Conservation (phyloP, 2,888 invertebrate species). For the Rhyacophila evoluta region DNA sequence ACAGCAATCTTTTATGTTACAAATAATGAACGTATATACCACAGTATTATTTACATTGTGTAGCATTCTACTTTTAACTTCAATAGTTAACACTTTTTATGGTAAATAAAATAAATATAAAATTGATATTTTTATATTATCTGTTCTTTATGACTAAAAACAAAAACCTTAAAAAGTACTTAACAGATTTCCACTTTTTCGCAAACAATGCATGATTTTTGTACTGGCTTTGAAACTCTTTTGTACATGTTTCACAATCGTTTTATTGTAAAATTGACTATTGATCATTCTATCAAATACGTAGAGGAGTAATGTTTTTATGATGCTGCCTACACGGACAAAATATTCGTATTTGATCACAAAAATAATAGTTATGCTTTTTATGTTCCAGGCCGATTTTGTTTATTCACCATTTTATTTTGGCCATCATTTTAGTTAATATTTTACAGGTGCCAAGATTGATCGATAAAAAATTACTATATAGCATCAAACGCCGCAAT, state of each 20-base stretch:
- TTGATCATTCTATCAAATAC: background rate
- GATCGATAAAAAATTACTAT: too few relatives aligned
- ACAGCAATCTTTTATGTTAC: too few relatives aligned
- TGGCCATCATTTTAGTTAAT: too few relatives aligned
- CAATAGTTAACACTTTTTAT: too few relatives aligned
- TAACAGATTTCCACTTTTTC: background rate
- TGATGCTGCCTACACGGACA: background rate
- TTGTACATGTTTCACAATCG: conserved; percentile 5
- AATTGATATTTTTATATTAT: background rate
- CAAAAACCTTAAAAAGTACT: background rate
- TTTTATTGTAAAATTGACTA: background rate
- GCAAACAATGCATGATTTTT: background rate
- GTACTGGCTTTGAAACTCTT: background rate
- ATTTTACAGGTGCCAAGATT: too few relatives aligned
- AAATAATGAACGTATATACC: too few relatives aligned
- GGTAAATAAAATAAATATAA: too few relatives aligned
- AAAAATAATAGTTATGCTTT: background rate
- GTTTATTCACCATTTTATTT: background rate
- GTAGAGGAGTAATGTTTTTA: background rate
- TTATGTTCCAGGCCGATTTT: too few relatives aligned
- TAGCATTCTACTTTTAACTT: too few relatives aligned
- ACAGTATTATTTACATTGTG: too few relatives aligned
- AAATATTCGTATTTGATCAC: background rate
- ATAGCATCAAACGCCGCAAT: too few relatives aligned
- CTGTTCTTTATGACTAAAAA: background rate